phyloP scores from a whole-genome alignment of 2,888 invertebrate genomes.

The Volucella zonaria region DNA sequence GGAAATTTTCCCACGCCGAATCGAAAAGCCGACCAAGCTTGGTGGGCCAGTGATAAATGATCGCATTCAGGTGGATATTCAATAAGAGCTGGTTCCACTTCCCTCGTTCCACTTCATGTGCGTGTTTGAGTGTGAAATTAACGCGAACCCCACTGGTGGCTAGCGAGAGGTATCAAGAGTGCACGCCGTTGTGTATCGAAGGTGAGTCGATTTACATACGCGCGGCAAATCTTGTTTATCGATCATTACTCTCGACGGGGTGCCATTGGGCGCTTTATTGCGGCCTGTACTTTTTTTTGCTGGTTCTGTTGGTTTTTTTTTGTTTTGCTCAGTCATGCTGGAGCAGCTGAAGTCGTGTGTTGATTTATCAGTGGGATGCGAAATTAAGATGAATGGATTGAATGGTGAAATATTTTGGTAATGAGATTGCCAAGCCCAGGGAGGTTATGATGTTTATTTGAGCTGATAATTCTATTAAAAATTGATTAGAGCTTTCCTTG shows the following conservation, averaged over 20 bases:
- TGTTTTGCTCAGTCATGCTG: conserved; percentile 2
- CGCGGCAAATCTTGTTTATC: conserved; percentile 77
- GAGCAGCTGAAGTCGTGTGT: conserved; percentile 48
- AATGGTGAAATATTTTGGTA: conserved; percentile 54
- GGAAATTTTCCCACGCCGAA: conserved; percentile 45
- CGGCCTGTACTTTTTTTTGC: conserved; percentile 20
- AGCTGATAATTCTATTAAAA: conserved; percentile 53
- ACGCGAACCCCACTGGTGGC: conserved; percentile 61
- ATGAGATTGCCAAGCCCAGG: conserved; percentile 38
- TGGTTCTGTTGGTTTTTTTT: background rate
- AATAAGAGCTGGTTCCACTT: conserved; percentile 39
- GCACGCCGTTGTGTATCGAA: conserved; percentile 14
- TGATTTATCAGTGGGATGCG: conserved; percentile 68
- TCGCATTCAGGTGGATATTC: conserved; percentile 45
- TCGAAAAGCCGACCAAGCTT: conserved; percentile 13
- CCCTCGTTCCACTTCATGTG: conserved; percentile 21
- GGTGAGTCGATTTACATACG: conserved; percentile 72
- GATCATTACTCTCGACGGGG: conserved; percentile 77
- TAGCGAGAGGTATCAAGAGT: conserved; percentile 35
- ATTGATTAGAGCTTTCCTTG: background rate
- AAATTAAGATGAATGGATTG: conserved; percentile 71
- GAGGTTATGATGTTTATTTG: conserved; percentile 21
- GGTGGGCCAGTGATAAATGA: conserved; percentile 57
- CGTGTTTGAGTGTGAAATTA: conserved; percentile 68
- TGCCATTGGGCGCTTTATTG: conserved; percentile 73